These are phyloP conservation scores for Spodoptera litura DNA, from an alignment of 1,140 invertebrate species.

Conservation along the genomic window DNA sequence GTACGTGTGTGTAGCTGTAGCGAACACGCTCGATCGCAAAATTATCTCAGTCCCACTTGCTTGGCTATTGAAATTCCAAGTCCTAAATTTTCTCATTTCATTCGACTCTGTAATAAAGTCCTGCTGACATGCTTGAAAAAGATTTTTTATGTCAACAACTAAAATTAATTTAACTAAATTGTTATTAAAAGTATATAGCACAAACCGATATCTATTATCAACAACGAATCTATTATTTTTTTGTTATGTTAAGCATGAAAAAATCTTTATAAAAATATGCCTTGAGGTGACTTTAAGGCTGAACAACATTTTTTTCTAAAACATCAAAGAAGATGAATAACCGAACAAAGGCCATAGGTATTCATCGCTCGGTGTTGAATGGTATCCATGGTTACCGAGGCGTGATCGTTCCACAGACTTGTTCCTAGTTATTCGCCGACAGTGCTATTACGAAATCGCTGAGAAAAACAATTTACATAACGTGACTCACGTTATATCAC, in stretches of 20 bases:
- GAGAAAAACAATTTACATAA: slow-evolving; percentile 58
- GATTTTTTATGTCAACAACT: too few relatives aligned
- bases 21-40: too few relatives aligned
- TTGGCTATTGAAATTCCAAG: too few relatives aligned
- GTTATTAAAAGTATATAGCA: too few relatives aligned
- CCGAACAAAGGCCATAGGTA: slow-evolving; percentile 27
- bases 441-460: slow-evolving; percentile 64
- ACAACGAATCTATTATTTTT: too few relatives aligned
- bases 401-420: slow-evolving; percentile 67
- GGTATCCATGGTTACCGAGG: slow-evolving; percentile 62
- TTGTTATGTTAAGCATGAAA: too few relatives aligned
- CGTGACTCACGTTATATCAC: slow-evolving; percentile 48
- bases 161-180: too few relatives aligned
- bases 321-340: slow-evolving; percentile 27
- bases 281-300: not conserved
- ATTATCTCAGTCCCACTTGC: too few relatives aligned
- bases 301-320: slow-evolving; percentile 1
- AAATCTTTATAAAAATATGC: not conserved
- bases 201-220: too few relatives aligned
- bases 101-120: too few relatives aligned
- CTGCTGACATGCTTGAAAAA: too few relatives aligned
- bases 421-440: slow-evolving; percentile 61
- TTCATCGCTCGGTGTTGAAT: slow-evolving; percentile 41
- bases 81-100: too few relatives aligned
- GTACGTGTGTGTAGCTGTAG: not conserved